phyloP scores from a whole-genome alignment of 2,888 invertebrate genomes.

The Calephelis perditalis region DNA sequence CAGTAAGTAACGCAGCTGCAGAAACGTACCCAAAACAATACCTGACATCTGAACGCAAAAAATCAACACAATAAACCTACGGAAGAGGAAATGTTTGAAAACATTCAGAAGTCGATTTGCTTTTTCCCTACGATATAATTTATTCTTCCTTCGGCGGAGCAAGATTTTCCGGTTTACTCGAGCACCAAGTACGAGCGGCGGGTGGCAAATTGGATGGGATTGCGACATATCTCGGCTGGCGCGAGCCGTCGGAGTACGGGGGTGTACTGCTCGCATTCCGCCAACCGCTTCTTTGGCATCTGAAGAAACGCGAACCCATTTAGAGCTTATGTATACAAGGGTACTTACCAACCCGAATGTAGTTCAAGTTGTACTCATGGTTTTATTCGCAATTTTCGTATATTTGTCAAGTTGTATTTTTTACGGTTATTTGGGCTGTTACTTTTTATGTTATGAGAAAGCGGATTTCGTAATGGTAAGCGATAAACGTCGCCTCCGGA shows the following conservation, averaged over 20 bases:
- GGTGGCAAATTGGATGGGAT: constrained; percentile 72
- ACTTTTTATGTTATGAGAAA: too few species aligned
- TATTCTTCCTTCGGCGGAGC: constrained; percentile 56
- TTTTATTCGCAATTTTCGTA: too few species aligned
- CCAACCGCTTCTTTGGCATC: constrained; percentile 49
- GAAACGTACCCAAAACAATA: too few species aligned
- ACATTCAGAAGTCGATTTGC: constrained; percentile 35
- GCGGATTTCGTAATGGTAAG: too few species aligned
- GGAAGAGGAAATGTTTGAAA: neutral
- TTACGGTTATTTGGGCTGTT: too few species aligned
- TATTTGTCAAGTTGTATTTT: too few species aligned
- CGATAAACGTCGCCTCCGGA: too few species aligned
- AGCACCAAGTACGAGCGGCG: constrained; percentile 58
- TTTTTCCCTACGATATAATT: constrained; percentile 55
- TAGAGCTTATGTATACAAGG: constrained; percentile 39
- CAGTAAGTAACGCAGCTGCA: too few species aligned
- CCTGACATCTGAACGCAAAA: too few species aligned
- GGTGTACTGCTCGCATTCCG: constrained; percentile 63
- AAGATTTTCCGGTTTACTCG: constrained; percentile 70
- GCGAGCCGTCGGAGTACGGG: constrained; percentile 64
- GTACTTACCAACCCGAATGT: constrained; percentile 26
- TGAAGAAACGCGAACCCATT: constrained; percentile 51
- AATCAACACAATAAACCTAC: too few species aligned
- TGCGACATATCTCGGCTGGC: constrained; percentile 69
- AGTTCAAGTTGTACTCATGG: constrained; percentile 10